Conservation (phyloP, 1,140 invertebrate species). For the Drosophila funebris region DNA sequence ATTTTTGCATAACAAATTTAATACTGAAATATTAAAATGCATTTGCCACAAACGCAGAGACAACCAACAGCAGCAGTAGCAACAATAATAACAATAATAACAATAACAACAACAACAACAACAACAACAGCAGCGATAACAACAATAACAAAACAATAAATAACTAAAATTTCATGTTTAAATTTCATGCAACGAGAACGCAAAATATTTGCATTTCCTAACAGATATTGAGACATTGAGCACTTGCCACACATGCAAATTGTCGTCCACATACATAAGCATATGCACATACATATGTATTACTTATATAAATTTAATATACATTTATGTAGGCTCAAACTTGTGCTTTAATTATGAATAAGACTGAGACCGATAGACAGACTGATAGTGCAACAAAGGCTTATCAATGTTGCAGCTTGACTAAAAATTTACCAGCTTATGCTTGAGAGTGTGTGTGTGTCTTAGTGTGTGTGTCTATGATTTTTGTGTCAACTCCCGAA, state of each 20-base stretch:
- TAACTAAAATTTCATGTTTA: constrained; percentile 78
- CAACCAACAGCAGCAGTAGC: constrained; percentile 29
- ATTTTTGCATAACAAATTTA: constrained; percentile 81
- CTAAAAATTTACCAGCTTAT: constrained; percentile 21
- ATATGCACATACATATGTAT: not conserved
- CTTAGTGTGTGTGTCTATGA: not conserved
- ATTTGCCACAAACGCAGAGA: constrained; percentile 67
- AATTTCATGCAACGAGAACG: constrained; percentile 53
- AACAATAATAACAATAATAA: not conserved
- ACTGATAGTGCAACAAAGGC: constrained; percentile 21
- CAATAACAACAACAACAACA: constrained; percentile 52
- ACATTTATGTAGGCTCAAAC: constrained; percentile 14
- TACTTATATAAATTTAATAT: not conserved
- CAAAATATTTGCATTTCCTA: constrained; percentile 65
- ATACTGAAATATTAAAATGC: constrained; percentile 78
- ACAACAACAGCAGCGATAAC: constrained; percentile 30
- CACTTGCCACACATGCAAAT: constrained; percentile 25
- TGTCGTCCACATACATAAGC: not conserved
- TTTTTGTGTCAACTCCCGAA: constrained; percentile 42
- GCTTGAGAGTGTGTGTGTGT: constrained; percentile 17
- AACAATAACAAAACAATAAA: constrained; percentile 62
- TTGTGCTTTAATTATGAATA: constrained; percentile 37
- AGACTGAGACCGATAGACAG: not conserved
- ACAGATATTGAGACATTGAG: constrained; percentile 37
- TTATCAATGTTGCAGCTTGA: constrained; percentile 43